Conservation (phyloP, 2,797 vertebrate genomes). For the Microctenopoma steveboyesi region DNA sequence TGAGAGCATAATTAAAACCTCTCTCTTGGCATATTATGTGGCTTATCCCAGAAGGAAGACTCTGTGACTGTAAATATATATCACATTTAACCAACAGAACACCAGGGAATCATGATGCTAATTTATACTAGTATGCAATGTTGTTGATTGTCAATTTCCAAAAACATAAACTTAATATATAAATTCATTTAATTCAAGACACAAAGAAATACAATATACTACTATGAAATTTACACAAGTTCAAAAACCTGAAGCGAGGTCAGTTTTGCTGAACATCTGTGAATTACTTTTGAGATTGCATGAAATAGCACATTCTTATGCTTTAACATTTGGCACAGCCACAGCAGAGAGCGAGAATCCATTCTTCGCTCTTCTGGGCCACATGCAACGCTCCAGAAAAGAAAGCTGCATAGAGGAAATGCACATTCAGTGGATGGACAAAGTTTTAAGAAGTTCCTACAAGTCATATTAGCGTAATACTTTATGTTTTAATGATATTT, state of each 20-base stretch:
- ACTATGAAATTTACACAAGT: background rate
- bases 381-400: too few relatives aligned
- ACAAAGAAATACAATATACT: background rate
- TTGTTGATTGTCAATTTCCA: slow-evolving; percentile 16
- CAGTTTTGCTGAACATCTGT: too few relatives aligned
- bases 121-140: slow-evolving; percentile 13
- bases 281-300: too few relatives aligned
- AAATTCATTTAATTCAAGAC: background rate
- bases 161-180: background rate
- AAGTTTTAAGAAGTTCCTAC: too few relatives aligned
- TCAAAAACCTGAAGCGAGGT: background rate
- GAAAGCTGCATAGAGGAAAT: too few relatives aligned
- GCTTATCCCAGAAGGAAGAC: slow-evolving; percentile 71
- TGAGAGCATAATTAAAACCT: slow-evolving; percentile 87
- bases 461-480: too few relatives aligned
- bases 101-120: slow-evolving; percentile 28
- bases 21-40: slow-evolving; percentile 81
- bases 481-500: too few relatives aligned
- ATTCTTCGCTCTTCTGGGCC: too few relatives aligned
- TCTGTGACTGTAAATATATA: slow-evolving; percentile 75
- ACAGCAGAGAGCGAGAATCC: too few relatives aligned
- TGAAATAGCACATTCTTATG: too few relatives aligned
- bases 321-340: too few relatives aligned
- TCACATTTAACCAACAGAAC: slow-evolving; percentile 56
- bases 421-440: too few relatives aligned